phyloP scores from a whole-genome alignment of 64 coral and sea anemone genomes.

The Actinia tenebrosa region DNA sequence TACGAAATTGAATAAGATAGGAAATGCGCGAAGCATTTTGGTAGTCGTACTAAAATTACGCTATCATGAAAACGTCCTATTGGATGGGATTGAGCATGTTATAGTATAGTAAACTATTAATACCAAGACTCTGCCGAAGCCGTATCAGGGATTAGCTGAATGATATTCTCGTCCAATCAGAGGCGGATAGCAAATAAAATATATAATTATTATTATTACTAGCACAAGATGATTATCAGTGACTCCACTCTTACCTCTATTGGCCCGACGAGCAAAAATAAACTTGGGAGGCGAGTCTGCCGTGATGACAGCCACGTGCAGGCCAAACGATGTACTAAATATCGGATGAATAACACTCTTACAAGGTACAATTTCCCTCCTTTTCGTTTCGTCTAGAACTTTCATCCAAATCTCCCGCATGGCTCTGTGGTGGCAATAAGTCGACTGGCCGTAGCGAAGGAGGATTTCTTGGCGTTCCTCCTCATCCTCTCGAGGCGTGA shows the following conservation, averaged over 20 bases:
- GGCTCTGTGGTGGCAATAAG: conserved; percentile 93
- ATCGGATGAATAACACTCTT: conserved; percentile 85
- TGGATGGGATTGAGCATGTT: too few relatives aligned
- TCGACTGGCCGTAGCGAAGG: conserved; percentile 67
- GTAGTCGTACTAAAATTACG: too few relatives aligned
- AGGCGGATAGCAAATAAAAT: too few relatives aligned
- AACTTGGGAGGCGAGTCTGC: conserved; percentile 87
- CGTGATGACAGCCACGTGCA: conserved; percentile 91
- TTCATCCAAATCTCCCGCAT: conserved; percentile 87
- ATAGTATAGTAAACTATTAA: too few relatives aligned
- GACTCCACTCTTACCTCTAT: conserved; percentile 58
- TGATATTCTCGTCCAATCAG: too few relatives aligned
- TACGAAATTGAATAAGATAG: too few relatives aligned
- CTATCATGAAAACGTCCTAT: too few relatives aligned
- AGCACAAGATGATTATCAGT: too few relatives aligned
- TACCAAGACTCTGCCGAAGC: too few relatives aligned
- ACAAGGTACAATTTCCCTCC: conserved; percentile 63
- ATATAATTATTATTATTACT: too few relatives aligned
- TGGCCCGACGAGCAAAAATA: conserved; percentile 86
- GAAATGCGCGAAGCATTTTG: too few relatives aligned
- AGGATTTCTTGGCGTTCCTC: conserved; percentile 88
- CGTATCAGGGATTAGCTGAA: too few relatives aligned
- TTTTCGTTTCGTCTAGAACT: conserved; percentile 45
- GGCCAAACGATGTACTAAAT: conserved; percentile 98
- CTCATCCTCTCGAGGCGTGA: conserved; percentile 85